These are phyloP conservation scores for Eudorcas thomsonii DNA, from an alignment of 2,113 vertebrate genomes.

Conservation along the genomic window DNA sequence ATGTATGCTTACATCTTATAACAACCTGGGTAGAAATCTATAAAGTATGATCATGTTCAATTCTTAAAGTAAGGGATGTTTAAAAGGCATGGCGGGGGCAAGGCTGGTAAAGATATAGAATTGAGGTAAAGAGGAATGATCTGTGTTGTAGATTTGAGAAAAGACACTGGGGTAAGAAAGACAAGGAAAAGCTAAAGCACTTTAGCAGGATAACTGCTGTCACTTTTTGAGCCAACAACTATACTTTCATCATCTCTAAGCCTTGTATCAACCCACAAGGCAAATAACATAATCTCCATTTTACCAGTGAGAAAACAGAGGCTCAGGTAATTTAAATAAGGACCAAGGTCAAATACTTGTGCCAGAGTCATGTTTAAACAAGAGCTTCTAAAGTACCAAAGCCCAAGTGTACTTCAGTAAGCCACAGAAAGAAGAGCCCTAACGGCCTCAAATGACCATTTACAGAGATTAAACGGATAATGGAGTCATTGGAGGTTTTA, in stretches of 20 bases:
- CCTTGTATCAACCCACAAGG: not conserved
- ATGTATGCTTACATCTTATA: not conserved
- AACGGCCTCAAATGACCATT: not conserved
- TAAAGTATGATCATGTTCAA: not conserved
- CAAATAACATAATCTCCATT: not conserved
- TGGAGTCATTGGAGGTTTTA: not conserved
- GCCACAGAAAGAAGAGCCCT: not conserved
- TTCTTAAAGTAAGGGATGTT: not conserved
- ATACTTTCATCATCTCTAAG: not conserved
- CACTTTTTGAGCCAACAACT: not conserved
- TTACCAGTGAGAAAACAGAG: not conserved
- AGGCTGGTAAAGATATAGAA: not conserved
- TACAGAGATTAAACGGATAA: not conserved
- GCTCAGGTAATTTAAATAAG: not conserved
- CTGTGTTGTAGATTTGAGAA: not conserved
- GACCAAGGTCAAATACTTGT: not conserved
- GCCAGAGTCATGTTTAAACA: not conserved
- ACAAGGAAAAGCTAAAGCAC: not conserved
- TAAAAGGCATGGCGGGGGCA: not conserved
- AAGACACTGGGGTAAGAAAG: not conserved
- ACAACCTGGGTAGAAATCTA: not conserved
- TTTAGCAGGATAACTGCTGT: not conserved
- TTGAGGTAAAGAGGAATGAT: not conserved
- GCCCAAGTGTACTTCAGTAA: not conserved
- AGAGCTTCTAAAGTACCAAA: not conserved